Conservation (phyloP, 1,140 invertebrate genomes). For the Drosophila guanche region DNA sequence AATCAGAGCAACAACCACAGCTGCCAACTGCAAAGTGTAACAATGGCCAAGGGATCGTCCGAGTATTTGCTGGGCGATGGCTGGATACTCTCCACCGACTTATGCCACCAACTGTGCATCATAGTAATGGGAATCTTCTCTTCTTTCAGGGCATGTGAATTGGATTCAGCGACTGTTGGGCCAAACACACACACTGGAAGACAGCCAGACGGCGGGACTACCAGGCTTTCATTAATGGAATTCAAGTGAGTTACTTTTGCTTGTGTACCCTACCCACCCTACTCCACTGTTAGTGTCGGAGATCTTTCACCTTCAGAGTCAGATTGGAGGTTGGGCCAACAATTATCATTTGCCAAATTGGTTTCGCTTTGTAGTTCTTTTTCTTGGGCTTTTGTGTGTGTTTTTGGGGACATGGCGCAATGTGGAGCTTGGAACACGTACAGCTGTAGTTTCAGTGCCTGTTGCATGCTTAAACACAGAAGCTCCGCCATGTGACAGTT, state of each 20-base stretch:
- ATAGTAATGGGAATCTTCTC: not conserved
- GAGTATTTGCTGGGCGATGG: too few species aligned
- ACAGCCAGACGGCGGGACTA: conserved; percentile 1
- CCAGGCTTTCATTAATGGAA: conserved; percentile 55
- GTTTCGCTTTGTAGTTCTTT: conserved; percentile 44
- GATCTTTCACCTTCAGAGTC: conserved; percentile 36
- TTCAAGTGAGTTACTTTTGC: conserved; percentile 38
- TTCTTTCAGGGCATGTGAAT: conserved; percentile 31
- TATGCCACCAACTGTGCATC: too few species aligned
- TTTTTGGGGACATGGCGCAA: conserved; percentile 57
- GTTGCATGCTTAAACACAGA: conserved; percentile 37
- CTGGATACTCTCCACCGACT: too few species aligned
- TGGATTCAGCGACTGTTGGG: conserved; percentile 3
- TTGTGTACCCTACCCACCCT: conserved; percentile 9
- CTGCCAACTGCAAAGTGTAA: conserved; percentile 56
- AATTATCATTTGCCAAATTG: conserved; percentile 50
- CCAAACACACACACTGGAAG: conserved; percentile 1
- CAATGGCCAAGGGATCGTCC: conserved; percentile 39
- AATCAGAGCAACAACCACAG: conserved; percentile 25
- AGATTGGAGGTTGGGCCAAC: conserved; percentile 35
- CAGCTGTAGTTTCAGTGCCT: conserved; percentile 11
- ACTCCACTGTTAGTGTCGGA: conserved; percentile 5
- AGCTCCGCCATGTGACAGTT: conserved; percentile 54
- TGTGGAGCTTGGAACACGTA: conserved; percentile 44
- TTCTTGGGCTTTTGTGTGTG: too few species aligned